A percentile compares a stretch with the other conserved stretches of the same genome.
These are phyloP conservation scores for Erpornis zantholeuca DNA, from an alignment of 2,113 vertebrate genomes.

Conservation along the genomic window DNA sequence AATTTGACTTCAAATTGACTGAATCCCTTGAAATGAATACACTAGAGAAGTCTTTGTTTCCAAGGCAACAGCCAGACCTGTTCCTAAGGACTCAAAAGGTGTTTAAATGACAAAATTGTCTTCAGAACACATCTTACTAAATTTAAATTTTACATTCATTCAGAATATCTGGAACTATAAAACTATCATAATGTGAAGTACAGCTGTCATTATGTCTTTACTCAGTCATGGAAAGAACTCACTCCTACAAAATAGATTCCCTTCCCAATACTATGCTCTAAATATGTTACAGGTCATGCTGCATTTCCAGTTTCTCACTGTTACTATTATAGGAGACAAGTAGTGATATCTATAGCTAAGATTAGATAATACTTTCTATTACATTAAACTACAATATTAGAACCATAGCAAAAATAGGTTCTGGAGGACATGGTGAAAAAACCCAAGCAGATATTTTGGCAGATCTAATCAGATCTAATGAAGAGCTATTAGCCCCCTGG, in stretches of 20 bases:
- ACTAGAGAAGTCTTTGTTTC: neutral
- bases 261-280: neutral
- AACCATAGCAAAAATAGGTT: neutral
- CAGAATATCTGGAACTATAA: neutral
- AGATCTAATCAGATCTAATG: neutral
- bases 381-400: neutral
- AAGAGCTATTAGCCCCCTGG: neutral
- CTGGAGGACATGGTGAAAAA: neutral
- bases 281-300: neutral
- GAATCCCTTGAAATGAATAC: neutral
- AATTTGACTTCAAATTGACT: neutral
- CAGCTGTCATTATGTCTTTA: neutral
- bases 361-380: neutral
- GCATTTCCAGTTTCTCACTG: neutral
- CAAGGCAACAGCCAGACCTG: neutral
- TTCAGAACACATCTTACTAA: constrained; percentile 12
- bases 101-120: neutral
- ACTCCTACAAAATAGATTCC: neutral
- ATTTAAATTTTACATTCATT: constrained; percentile 34
- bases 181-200: neutral
- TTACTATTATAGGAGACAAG: neutral
- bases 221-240: neutral
- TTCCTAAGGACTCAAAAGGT: neutral
- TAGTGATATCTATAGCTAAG: neutral
- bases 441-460: neutral